Percentiles rank a stretch among this genome's conserved stretches.
These are phyloP conservation scores for Notolepis coatsorum DNA, from an alignment of 2,797 vertebrate genomes.

Conservation along the genomic window DNA sequence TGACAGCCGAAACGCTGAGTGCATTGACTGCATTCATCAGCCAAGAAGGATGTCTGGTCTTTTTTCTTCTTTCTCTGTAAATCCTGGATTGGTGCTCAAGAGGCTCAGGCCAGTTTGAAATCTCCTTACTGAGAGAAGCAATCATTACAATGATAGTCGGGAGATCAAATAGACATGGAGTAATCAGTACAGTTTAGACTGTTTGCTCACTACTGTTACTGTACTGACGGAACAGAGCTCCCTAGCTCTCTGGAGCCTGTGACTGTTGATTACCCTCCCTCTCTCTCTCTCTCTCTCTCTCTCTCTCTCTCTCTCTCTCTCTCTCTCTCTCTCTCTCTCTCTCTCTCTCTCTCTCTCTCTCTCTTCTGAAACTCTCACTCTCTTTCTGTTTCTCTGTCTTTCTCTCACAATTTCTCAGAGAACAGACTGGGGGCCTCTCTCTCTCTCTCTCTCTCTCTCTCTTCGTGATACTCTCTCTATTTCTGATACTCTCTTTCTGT, in stretches of 20 bases:
- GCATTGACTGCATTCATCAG: constrained; percentile 20
- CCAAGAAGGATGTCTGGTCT: constrained; percentile 18
- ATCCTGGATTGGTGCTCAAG: constrained; percentile 62
- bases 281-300: neutral
- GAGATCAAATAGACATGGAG: constrained; percentile 61
- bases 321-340: too few relatives aligned
- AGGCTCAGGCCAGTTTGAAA: constrained; percentile 61
- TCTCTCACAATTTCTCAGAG: too few relatives aligned
- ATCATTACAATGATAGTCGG: constrained; percentile 71
- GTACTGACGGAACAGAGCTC: neutral
- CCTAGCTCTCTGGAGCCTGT: constrained; percentile 12
- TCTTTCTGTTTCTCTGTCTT: too few relatives aligned
- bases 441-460: too few relatives aligned
- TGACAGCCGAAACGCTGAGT: neutral
- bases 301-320: too few relatives aligned
- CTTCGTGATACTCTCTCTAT: too few relatives aligned
- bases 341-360: too few relatives aligned
- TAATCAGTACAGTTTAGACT: constrained; percentile 27
- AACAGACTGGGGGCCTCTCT: too few relatives aligned
- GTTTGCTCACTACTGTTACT: neutral
- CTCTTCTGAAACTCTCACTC: too few relatives aligned
- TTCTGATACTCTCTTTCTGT: too few relatives aligned
- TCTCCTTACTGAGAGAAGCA: constrained; percentile 72
- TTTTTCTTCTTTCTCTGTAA: constrained; percentile 45
- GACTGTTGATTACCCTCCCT: neutral